Base-by-base conservation (phyloP, 2,113 vertebrate species). In the Daphoenositta chrysoptera region DNA sequence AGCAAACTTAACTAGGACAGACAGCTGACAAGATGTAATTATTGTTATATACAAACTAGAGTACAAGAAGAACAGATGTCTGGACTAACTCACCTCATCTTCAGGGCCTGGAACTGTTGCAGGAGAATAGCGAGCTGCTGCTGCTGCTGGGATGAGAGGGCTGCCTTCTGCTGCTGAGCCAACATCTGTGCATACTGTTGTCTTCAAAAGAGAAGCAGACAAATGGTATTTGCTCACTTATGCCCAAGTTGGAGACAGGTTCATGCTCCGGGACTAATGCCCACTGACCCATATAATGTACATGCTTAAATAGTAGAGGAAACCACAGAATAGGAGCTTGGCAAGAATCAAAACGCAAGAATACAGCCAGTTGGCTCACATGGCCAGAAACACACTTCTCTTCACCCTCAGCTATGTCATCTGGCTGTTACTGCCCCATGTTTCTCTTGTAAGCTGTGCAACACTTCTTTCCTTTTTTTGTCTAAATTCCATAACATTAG, bases 181-280 rank as follows among this genome's bases (percentile, higher is more conserved):
- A 99, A 92, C 89, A 98, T 98, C 96, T 99, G 99, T 48, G 99
- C 99, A 84, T 99, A 99, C 24, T 99, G 99, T 97, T 99, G 99
- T 97, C 99, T 99, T 97, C 92, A 92, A 96, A 96, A 96, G 57
- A 96, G 66, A 94, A 96, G 83, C 33, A 96, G 72, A 96, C 37
- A 81, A 70, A 73, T 75, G 33, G 53, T n/a, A 77, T 84, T 95
- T 70, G 37, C 50, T 93, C 47, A 61, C 48, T 78, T 70, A 73
- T 9, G 30, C 30, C 31, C 71, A 80, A 69, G 27, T 1, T 85
- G 45, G 78, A 82, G 42, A 77, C 0, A 35, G 48, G 54, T 30
- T 47, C 40, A 53, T 15, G 16, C 64, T 78, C 82, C 3, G 1
- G 12, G 48, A 83, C 71, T 89, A 71, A 76, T 23, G 7, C 23